Evolutionary conservation across 2,888 invertebrate genomes (phyloP).

Genomic region (Papilio elwesi): DNA sequence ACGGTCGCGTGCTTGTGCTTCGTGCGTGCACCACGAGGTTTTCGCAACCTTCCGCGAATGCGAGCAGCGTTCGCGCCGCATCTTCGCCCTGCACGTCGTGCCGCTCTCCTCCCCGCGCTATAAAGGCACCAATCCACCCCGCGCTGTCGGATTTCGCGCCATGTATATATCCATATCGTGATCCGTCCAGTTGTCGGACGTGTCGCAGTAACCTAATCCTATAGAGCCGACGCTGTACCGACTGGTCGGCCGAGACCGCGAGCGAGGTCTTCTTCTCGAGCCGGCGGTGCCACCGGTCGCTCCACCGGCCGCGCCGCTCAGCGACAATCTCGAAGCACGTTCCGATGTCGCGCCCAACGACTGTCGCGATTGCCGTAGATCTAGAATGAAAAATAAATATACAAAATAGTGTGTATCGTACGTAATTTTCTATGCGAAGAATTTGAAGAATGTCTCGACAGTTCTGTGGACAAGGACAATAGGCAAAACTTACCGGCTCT

Average conservation of each 20-base stretch:
- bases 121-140: slow-evolving; percentile 93
- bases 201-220: slow-evolving; percentile 94
- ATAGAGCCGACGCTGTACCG: slow-evolving; percentile 92
- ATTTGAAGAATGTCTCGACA: slow-evolving; percentile 12
- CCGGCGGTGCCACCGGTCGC: slow-evolving; percentile 86
- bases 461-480: slow-evolving; percentile 34
- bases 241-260: slow-evolving; percentile 92
- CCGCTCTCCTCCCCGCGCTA: slow-evolving; percentile 75
- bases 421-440: slow-evolving; percentile 9
- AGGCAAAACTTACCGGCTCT: slow-evolving; percentile 70
- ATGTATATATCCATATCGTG: slow-evolving; percentile 98
- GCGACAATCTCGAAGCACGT: slow-evolving; percentile 90
- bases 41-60: slow-evolving; percentile 54
- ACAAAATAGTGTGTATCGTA: not conserved
- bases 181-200: slow-evolving; percentile 96
- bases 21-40: slow-evolving; percentile 63
- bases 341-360: slow-evolving; percentile 93
- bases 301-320: slow-evolving; percentile 86
- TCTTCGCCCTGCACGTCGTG: slow-evolving; percentile 56
- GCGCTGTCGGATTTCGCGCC: slow-evolving; percentile 94
- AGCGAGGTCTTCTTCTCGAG: slow-evolving; percentile 89
- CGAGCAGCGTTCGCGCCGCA: slow-evolving; percentile 57
- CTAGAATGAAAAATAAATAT: slow-evolving; percentile 67
- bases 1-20: slow-evolving; percentile 49
- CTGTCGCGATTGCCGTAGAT: slow-evolving; percentile 93